A percentile compares a stretch with the other conserved stretches of the same genome.
Conservation (phyloP, 92 coral and sea anemone species). For the Palythoa grandiflora region DNA sequence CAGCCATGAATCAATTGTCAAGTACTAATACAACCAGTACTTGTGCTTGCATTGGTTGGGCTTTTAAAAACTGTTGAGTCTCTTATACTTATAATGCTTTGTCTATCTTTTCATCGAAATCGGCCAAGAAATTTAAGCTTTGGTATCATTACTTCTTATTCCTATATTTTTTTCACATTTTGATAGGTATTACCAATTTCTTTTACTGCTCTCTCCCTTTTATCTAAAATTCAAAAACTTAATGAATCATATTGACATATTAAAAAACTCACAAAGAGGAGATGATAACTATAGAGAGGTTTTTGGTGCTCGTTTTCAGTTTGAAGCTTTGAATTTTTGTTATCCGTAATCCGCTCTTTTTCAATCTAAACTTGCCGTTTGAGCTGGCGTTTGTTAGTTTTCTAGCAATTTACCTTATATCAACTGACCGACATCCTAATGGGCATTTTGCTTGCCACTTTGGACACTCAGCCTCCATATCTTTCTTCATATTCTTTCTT, state of each 20-base stretch:
- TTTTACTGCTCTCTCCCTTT: neutral
- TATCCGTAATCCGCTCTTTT: neutral
- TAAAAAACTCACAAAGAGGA: no score
- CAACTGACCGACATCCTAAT: constrained; percentile 15
- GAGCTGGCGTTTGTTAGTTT: neutral
- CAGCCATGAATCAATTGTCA: constrained; percentile 8
- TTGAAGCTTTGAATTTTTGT: no score
- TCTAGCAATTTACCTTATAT: constrained; percentile 14
- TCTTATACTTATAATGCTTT: neutral
- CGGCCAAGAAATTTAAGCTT: neutral
- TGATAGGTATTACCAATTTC: neutral
- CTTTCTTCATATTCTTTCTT: neutral
- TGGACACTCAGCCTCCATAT: neutral
- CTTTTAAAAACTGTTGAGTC: neutral
- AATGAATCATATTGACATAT: neutral
- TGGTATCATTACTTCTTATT: neutral
- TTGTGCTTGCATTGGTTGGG: neutral
- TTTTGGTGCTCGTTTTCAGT: no score
- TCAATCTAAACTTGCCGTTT: neutral
- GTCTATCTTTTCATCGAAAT: neutral
- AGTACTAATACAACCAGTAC: neutral
- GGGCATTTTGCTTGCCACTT: constrained; percentile 29
- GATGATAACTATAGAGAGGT: no score
- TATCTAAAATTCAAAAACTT: neutral
- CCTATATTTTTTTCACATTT: neutral